Base-by-base conservation (phyloP, 1,140 invertebrate genomes). In the Eumeta japonica region DNA sequence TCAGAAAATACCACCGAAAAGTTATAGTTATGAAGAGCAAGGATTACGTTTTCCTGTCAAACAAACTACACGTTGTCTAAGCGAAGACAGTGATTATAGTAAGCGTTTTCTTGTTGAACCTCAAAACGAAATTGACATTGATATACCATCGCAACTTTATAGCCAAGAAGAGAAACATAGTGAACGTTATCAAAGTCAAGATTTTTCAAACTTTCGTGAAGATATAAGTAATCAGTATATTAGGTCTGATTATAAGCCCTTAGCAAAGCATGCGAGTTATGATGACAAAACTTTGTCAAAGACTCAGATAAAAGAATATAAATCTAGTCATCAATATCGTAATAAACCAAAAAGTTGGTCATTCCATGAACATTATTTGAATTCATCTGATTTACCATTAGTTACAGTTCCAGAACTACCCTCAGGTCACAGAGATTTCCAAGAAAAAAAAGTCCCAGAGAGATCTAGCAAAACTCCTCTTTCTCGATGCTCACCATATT, bases 401-500 rank as follows among this genome's bases (percentile, higher is more conserved):
- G 68, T 74, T 41, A 48, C 66, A 7, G 70, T 74, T 4, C 67
- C 67, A 11, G 70, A 74, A 45, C 55, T 74, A 39, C 66, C 70
- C 2, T 50, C 60, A 11, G 56, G 65, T 3, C 62, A 70, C 48
- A 71, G 46, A 52, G 73, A 61, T 48, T 58, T 47, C 41, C 74
- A 45, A 52, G 78, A 57, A 67, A 83, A 66, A 46, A 74, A 57
- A 44, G 53, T 53, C 18, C 39, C 44, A 1, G 73, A 76, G 24
- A 52, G 73, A 39, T 65, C 71, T 27, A 61, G 51, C 5, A 77
- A 77, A 51, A 72, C 70, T 15, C 75, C 75, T 45, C 51, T 84
- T 19, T 77, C 82, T 3, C 81, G 83, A 53, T 84, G 82, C 50
- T 84, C 83, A 1, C 83, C 83, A 2, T 84, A 85, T 49, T 84